Evolutionary conservation across 2,797 vertebrate genomes (phyloP).

Genomic region (Cygnus olor): DNA sequence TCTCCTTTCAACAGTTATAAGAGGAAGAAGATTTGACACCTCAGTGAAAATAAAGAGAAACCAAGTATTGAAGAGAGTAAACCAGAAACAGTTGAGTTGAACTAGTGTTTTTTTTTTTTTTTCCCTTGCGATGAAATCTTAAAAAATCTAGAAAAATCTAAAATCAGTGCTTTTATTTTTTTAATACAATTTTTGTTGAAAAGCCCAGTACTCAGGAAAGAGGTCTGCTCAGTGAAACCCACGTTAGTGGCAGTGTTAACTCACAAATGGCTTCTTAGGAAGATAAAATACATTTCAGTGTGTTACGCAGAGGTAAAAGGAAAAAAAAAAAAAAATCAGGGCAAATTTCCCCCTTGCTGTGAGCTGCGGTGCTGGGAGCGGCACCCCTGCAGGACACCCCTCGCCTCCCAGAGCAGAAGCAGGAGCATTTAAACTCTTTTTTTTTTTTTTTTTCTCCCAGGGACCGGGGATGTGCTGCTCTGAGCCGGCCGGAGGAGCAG

Average conservation of each 20-base stretch:
- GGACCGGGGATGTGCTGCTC: no score
- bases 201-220: fast-evolving
- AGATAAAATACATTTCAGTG: neutral
- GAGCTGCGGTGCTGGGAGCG: neutral
- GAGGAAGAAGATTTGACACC: neutral
- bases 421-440: neutral
- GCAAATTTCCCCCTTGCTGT: neutral
- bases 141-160: neutral
- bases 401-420: neutral
- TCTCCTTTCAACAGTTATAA: neutral
- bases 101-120: neutral
- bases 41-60: neutral
- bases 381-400: fast-evolving
- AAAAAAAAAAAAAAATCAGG: no score
- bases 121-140: neutral
- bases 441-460: neutral
- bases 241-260: fast-evolving
- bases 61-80: neutral
- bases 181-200: neutral
- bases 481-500: neutral
- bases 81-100: neutral
- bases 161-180: neutral
- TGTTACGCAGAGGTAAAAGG: no score
- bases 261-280: fast-evolving
- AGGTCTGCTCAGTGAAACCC: neutral